phyloP scores from a whole-genome alignment of 1,140 invertebrate species.

The Aleiodes sp. region DNA sequence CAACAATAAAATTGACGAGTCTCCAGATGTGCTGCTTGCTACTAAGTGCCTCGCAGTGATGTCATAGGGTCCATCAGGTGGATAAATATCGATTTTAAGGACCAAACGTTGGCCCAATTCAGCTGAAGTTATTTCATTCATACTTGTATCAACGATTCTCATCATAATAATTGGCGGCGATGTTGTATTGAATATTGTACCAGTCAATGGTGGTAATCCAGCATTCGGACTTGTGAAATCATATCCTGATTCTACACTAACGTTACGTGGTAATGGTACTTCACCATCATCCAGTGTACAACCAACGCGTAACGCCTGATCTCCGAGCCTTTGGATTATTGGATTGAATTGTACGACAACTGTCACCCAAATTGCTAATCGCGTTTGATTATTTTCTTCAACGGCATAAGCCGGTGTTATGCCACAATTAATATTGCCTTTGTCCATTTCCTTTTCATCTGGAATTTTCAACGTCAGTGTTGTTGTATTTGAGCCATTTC shows the following conservation, averaged over 20 bases:
- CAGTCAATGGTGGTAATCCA: slow-evolving; percentile 52
- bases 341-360: slow-evolving; percentile 72
- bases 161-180: slow-evolving; percentile 49
- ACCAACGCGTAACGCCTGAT: slow-evolving; percentile 68
- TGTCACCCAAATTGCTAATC: slow-evolving; percentile 60
- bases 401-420: slow-evolving; percentile 54
- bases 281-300: slow-evolving; percentile 62
- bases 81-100: slow-evolving; percentile 59
- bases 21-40: slow-evolving; percentile 65
- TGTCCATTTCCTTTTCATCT: slow-evolving; percentile 34
- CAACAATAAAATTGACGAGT: slow-evolving; percentile 63
- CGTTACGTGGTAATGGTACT: slow-evolving; percentile 53
- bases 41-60: slow-evolving; percentile 68
- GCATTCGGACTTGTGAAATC: slow-evolving; percentile 55
- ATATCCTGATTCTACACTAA: slow-evolving; percentile 58
- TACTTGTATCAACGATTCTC: slow-evolving; percentile 51
- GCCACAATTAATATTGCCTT: slow-evolving; percentile 48
- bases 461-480: slow-evolving; percentile 59
- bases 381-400: slow-evolving; percentile 52
- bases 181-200: slow-evolving; percentile 53
- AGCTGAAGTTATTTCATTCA: slow-evolving; percentile 50
- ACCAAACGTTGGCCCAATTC: slow-evolving; percentile 62
- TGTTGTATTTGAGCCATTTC: slow-evolving; percentile 60
- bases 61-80: slow-evolving; percentile 63
- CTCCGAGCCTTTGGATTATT: slow-evolving; percentile 69